Evolutionary conservation across 1,140 invertebrate species (phyloP).

Genomic region (Neuroterus valhalla): DNA sequence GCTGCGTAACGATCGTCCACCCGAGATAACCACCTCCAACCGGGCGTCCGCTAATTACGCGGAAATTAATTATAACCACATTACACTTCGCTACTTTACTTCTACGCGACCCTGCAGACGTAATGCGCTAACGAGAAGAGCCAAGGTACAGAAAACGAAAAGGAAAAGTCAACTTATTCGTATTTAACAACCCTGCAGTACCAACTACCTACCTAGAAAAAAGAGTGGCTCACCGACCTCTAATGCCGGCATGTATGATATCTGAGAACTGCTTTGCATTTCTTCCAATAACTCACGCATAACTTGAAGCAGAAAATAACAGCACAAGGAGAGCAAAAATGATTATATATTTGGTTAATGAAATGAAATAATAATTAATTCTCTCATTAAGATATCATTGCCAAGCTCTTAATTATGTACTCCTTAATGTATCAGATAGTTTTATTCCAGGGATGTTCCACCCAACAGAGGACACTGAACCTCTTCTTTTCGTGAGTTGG

Average conservation of each 20-base stretch:
- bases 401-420: no score
- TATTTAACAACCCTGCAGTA: conserved; percentile 22
- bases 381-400: no score
- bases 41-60: conserved; percentile 60
- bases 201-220: conserved; percentile 4
- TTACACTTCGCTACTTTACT: conserved; percentile 28
- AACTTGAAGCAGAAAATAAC: no score
- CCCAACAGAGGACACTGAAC: no score
- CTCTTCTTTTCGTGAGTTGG: no score
- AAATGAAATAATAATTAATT: no score
- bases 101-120: conserved; percentile 10
- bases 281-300: background rate
- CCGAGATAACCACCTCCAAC: conserved; percentile 53
- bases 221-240: background rate
- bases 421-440: no score
- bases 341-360: no score
- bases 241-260: background rate
- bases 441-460: no score
- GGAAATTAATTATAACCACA: conserved; percentile 59
- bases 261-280: background rate
- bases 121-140: conserved; percentile 26
- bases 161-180: conserved; percentile 9
- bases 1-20: conserved; percentile 58
- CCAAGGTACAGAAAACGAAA: conserved; percentile 15
- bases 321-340: no score